A percentile compares a stretch with the other conserved stretches of the same genome.
phyloP scores from a whole-genome alignment of 2,113 vertebrate genomes.

The Pristiophorus japonicus region DNA sequence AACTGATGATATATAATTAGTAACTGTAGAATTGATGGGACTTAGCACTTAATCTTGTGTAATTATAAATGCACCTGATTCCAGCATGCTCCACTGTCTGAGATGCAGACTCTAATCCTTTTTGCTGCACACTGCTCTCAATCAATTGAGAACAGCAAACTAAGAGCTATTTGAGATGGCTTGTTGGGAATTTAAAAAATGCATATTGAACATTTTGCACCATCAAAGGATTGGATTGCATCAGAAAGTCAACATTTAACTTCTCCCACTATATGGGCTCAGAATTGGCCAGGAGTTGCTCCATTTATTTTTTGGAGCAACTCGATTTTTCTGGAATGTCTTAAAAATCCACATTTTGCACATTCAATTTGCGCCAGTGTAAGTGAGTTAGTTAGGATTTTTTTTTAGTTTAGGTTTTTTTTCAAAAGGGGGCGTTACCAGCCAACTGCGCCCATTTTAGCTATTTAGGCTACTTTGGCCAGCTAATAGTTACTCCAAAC shows the following conservation, averaged over 20 bases:
- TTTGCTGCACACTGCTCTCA: neutral
- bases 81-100: neutral
- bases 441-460: too few species aligned
- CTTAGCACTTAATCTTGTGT: constrained; percentile 41
- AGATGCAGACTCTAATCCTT: neutral
- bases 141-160: neutral
- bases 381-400: too few species aligned
- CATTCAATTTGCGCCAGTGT: too few species aligned
- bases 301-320: too few species aligned
- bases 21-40: constrained; percentile 45
- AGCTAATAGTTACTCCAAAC: too few species aligned
- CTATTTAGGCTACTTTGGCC: too few species aligned
- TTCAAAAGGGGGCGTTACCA: too few species aligned
- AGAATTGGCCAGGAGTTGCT: too few species aligned
- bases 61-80: constrained; percentile 37
- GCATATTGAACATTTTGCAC: neutral
- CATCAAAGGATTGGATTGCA: neutral
- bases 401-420: too few species aligned
- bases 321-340: too few species aligned
- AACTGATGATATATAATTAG: constrained; percentile 45
- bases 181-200: neutral
- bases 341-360: too few species aligned
- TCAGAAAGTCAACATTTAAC: neutral
- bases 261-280: neutral
- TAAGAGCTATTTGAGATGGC: neutral